phyloP scores from a whole-genome alignment of 1,140 invertebrate species.

The Saccostrea echinata region DNA sequence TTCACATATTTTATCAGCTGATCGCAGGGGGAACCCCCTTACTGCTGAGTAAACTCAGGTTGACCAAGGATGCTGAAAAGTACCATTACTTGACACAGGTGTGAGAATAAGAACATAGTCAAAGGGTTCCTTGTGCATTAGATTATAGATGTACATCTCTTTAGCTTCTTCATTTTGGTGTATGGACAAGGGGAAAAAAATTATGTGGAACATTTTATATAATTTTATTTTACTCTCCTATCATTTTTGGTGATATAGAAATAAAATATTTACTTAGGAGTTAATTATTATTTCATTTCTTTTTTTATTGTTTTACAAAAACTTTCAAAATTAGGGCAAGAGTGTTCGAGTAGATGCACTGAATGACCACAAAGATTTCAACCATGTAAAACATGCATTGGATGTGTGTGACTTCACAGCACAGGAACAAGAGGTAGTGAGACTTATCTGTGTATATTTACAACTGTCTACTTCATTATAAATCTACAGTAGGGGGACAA shows the following conservation, averaged over 20 bases:
- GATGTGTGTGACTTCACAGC: slow-evolving; percentile 79
- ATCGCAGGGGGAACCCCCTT: slow-evolving; percentile 86
- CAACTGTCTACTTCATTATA: too few relatives aligned
- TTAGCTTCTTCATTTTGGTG: too few relatives aligned
- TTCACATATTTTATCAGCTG: slow-evolving; percentile 95
- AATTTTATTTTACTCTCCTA: too few relatives aligned
- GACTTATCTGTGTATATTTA: background rate
- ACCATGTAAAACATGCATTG: slow-evolving; percentile 73
- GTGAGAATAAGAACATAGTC: background rate
- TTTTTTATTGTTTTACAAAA: background rate
- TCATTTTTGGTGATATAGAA: too few relatives aligned
- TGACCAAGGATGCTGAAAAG: slow-evolving; percentile 85
- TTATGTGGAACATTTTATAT: too few relatives aligned
- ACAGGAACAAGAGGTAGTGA: slow-evolving; percentile 76
- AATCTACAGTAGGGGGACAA: too few relatives aligned
- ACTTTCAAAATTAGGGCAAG: slow-evolving; percentile 56
- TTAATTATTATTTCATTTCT: too few relatives aligned
- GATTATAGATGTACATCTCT: too few relatives aligned
- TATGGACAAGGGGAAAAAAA: too few relatives aligned
- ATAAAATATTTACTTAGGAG: too few relatives aligned
- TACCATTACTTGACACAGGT: slow-evolving; percentile 90
- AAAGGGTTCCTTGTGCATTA: too few relatives aligned
- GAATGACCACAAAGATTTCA: slow-evolving; percentile 67
- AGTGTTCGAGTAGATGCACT: slow-evolving; percentile 60
- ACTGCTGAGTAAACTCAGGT: slow-evolving; percentile 84